phyloP scores from a whole-genome alignment of 2,113 vertebrate genomes.

The Thunnus maccoyii region DNA sequence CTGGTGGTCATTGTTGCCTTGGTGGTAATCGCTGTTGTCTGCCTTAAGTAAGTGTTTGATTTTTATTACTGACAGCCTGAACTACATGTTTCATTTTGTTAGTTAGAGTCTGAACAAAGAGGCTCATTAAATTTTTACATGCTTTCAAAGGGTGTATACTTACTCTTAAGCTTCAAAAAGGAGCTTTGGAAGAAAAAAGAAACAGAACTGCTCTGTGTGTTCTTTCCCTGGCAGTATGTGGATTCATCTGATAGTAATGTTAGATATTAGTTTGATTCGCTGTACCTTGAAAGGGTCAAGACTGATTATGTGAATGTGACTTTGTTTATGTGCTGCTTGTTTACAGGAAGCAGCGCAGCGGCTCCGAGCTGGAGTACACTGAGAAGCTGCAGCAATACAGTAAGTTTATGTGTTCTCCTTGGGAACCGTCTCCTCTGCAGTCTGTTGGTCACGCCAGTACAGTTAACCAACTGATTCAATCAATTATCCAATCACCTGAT shows the following conservation, averaged over 20 bases:
- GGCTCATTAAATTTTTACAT: constrained; percentile 68
- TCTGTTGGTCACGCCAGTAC: constrained; percentile 59
- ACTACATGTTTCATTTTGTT: constrained; percentile 63
- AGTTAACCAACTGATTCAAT: constrained; percentile 72
- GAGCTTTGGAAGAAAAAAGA: neutral
- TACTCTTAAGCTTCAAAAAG: constrained; percentile 40
- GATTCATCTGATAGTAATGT: constrained; percentile 28
- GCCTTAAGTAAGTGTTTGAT: constrained; percentile 91
- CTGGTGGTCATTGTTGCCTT: constrained; percentile 95
- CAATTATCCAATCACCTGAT: constrained; percentile 72
- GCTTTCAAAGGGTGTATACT: constrained; percentile 45
- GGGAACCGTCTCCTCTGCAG: constrained; percentile 24
- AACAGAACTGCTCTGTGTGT: neutral
- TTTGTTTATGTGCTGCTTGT: constrained; percentile 61
- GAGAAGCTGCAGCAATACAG: constrained; percentile 99
- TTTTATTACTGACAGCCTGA: constrained; percentile 49
- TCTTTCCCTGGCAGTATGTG: neutral
- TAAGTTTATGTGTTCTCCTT: constrained; percentile 83
- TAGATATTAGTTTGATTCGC: constrained; percentile 28
- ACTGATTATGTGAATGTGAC: constrained; percentile 68
- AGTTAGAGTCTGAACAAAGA: constrained; percentile 61
- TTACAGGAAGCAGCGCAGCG: constrained; percentile 94
- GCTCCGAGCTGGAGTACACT: constrained; percentile 94
- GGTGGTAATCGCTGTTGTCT: constrained; percentile 95
- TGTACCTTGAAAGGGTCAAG: constrained; percentile 39